phyloP scores from a whole-genome alignment of 2,797 vertebrate genomes.

The Bovichtus variegatus region DNA sequence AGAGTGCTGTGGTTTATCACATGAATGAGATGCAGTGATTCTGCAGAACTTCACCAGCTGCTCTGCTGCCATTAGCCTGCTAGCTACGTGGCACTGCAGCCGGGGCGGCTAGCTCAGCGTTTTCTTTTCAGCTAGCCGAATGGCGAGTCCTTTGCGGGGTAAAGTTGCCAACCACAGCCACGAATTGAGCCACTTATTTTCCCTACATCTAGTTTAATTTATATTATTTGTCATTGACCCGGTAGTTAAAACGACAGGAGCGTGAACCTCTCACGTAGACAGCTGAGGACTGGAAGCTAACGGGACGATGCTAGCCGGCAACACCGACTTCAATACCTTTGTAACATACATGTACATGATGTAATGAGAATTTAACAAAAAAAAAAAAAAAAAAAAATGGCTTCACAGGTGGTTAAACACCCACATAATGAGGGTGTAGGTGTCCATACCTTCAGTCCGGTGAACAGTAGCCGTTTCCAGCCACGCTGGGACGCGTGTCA shows the following conservation, averaged over 20 bases:
- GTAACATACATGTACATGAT: rapidly evolving
- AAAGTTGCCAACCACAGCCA: rapidly evolving
- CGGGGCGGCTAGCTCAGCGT: conserved; percentile 14
- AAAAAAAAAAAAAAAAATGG: too few relatives aligned
- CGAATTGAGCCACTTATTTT: rapidly evolving
- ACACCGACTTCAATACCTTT: neutral
- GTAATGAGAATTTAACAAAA: rapidly evolving
- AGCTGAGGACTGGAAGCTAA: conserved; percentile 29
- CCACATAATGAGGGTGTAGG: neutral
- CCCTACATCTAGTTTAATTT: rapidly evolving
- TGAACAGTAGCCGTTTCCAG: conserved; percentile 12
- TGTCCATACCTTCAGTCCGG: conserved; percentile 16
- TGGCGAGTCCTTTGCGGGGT: rapidly evolving
- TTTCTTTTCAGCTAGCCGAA: neutral
- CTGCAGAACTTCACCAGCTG: conserved; percentile 17
- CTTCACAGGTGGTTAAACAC: neutral
- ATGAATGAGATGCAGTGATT: conserved; percentile 14
- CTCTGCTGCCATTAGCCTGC: conserved; percentile 34
- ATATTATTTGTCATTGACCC: rapidly evolving
- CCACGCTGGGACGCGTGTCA: conserved; percentile 41
- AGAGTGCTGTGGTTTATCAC: neutral
- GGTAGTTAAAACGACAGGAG: neutral
- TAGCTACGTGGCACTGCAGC: conserved; percentile 67
- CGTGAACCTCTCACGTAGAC: neutral
- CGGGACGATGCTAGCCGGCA: conserved; percentile 14